Evolutionary conservation across 2,113 vertebrate genomes (phyloP), one percentile per base, ranked within the genome.

Genomic region (Gyps fulvus): DNA sequence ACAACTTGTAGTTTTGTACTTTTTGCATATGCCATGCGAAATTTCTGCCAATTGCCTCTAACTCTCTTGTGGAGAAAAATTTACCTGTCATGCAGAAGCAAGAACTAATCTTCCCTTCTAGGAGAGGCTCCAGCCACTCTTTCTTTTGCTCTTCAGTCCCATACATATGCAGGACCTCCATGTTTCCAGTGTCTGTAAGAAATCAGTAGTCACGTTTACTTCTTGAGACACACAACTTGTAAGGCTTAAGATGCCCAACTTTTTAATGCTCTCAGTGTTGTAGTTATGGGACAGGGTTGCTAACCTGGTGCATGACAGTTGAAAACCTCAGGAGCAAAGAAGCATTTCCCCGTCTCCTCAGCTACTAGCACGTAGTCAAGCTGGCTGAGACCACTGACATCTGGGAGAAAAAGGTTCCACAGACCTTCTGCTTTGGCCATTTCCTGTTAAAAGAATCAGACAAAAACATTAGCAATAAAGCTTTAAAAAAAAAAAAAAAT

Each of bases 61-160:
- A 47, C 14, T 25, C 25, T 50, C 40, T 77, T 62, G 52, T 43
- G 38, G 31, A 94, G n/a, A 87, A 89, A 73, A 38, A 38, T 27
- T 97, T 93, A 99, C 99, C 99, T 96, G 99, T 99, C 99, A 99
- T 99, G 85, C 99, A 99, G 98, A 99, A 99, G 96, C 98, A 99
- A 89, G 99, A 99, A 77, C 98, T 96, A 27, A 99, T 99, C 78
- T 98, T 98, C 78, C 99, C 99, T 74, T 96, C 95, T 15, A 99
- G 98, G 34, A 99, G 98, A 91, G 99, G 99, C 90, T 99, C 98
- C 89, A 99, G 97, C 99, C 99, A 99, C 65, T 98, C 90, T 62
- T 95, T 98, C 97, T 99, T 99, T 95, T 99, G 99, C 36, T 99
- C 98, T 88, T 99, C 98, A 23, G 97, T 99, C 87, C 99, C 99